Evolutionary conservation across 2,888 invertebrate genomes (phyloP).

Genomic region (Perizoma affinitatum): DNA sequence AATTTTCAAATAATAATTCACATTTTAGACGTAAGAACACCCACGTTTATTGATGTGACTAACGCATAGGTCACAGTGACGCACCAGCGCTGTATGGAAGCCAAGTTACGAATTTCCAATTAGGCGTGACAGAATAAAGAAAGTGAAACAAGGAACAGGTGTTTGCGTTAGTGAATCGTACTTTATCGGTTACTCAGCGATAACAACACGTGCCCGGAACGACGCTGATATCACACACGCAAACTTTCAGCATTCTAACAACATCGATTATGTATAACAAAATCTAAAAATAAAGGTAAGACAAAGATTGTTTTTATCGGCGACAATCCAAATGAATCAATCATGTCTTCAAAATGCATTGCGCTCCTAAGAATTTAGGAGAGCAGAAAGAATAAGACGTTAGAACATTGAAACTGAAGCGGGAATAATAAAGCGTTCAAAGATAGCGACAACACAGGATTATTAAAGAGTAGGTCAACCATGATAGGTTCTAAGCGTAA

Average conservation of each 20-base stretch:
- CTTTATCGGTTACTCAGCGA: slow-evolving; percentile 57
- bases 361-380: neutral
- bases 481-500: slow-evolving; percentile 35
- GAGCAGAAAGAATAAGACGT: slow-evolving; percentile 1
- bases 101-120: slow-evolving; percentile 39
- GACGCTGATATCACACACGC: slow-evolving; percentile 56
- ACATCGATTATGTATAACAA: slow-evolving; percentile 44
- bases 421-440: slow-evolving; percentile 31
- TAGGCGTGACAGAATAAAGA: slow-evolving; percentile 42
- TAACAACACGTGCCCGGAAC: slow-evolving; percentile 56
- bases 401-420: slow-evolving; percentile 9
- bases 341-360: slow-evolving; percentile 5
- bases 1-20: slow-evolving; percentile 11
- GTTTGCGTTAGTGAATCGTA: slow-evolving; percentile 40
- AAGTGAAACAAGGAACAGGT: slow-evolving; percentile 51
- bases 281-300: slow-evolving; percentile 2
- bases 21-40: slow-evolving; percentile 16
- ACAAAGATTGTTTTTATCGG: slow-evolving; percentile 13
- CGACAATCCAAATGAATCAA: neutral
- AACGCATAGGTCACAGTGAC: slow-evolving; percentile 41
- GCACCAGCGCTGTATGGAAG: slow-evolving; percentile 39
- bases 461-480: slow-evolving; percentile 38
- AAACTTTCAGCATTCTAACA: slow-evolving; percentile 53
- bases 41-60: slow-evolving; percentile 26
- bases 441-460: slow-evolving; percentile 32